Evolutionary conservation across 2,888 invertebrate genomes (phyloP).

Genomic region (Ectemnius cavifrons): DNA sequence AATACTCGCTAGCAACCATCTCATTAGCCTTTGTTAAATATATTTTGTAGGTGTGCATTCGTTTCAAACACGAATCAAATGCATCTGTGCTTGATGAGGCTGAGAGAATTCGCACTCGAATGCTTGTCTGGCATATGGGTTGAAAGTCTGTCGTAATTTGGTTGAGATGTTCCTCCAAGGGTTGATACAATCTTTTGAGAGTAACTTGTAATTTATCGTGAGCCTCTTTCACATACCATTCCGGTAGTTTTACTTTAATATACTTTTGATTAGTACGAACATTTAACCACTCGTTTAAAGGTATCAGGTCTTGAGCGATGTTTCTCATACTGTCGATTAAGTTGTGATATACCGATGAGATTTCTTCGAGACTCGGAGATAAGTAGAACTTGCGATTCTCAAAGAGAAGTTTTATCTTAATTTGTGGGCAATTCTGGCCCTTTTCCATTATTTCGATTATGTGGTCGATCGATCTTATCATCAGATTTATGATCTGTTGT

Average conservation of each 20-base stretch:
- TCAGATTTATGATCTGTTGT: slow-evolving; percentile 83
- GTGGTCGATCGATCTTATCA: slow-evolving; percentile 84
- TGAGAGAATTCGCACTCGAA: slow-evolving; percentile 40
- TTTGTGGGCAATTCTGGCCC: slow-evolving; percentile 81
- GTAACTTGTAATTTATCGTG: slow-evolving; percentile 60
- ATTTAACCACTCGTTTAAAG: slow-evolving; percentile 80
- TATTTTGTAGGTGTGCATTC: slow-evolving; percentile 64
- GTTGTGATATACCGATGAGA: slow-evolving; percentile 81
- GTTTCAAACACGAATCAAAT: slow-evolving; percentile 60
- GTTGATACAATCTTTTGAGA: slow-evolving; percentile 58
- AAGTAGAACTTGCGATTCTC: slow-evolving; percentile 78
- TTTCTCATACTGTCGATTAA: slow-evolving; percentile 81
- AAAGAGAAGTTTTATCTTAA: slow-evolving; percentile 82
- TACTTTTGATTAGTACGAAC: slow-evolving; percentile 77
- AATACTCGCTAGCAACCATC: slow-evolving; percentile 66
- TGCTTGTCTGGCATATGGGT: slow-evolving; percentile 53
- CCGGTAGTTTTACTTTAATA: slow-evolving; percentile 81
- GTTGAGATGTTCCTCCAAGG: slow-evolving; percentile 57
- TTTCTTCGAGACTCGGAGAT: slow-evolving; percentile 81
- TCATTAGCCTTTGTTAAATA: slow-evolving; percentile 60
- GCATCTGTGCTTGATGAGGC: slow-evolving; percentile 49
- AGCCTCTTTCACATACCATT: slow-evolving; percentile 78
- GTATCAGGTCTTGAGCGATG: slow-evolving; percentile 82
- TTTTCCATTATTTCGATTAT: slow-evolving; percentile 81
- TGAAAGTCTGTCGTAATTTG: slow-evolving; percentile 62